Conservation (phyloP, 2,797 vertebrate genomes). For the Peromyscus attwateri region DNA sequence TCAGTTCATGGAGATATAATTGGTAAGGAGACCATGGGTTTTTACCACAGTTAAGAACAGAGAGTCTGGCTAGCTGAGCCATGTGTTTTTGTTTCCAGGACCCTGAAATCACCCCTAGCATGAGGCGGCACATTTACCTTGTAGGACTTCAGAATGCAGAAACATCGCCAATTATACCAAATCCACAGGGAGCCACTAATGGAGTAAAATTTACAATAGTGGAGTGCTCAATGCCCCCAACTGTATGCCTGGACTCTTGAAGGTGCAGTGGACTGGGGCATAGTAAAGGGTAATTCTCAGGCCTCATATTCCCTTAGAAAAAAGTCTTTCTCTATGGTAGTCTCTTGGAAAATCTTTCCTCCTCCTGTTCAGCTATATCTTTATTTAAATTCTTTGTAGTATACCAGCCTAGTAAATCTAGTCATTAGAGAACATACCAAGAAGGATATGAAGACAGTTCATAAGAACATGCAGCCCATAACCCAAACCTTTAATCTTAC, state of each 20-base stretch:
- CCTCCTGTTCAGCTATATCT: not conserved
- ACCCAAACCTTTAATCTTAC: not conserved
- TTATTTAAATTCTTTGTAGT: constrained; percentile 39
- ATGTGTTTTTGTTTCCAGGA: not conserved
- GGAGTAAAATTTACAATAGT: not conserved
- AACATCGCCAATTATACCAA: not conserved
- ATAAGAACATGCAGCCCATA: not conserved
- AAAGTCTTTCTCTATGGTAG: not conserved
- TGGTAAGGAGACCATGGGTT: not conserved
- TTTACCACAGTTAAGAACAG: not conserved
- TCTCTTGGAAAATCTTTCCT: constrained; percentile 34
- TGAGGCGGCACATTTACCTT: not conserved
- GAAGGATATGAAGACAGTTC: not conserved
- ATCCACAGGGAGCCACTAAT: not conserved
- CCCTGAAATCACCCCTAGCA: not conserved
- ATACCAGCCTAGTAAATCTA: not conserved
- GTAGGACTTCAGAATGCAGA: not conserved
- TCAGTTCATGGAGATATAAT: not conserved
- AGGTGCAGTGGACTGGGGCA: not conserved
- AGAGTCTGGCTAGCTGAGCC: not conserved
- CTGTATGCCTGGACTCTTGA: not conserved
- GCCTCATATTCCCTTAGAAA: constrained; percentile 2
- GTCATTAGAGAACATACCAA: constrained; percentile 12
- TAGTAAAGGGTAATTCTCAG: not conserved
- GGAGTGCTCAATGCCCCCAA: not conserved